phyloP scores from a whole-genome alignment of 2,888 invertebrate genomes.

The Belgica antarctica region DNA sequence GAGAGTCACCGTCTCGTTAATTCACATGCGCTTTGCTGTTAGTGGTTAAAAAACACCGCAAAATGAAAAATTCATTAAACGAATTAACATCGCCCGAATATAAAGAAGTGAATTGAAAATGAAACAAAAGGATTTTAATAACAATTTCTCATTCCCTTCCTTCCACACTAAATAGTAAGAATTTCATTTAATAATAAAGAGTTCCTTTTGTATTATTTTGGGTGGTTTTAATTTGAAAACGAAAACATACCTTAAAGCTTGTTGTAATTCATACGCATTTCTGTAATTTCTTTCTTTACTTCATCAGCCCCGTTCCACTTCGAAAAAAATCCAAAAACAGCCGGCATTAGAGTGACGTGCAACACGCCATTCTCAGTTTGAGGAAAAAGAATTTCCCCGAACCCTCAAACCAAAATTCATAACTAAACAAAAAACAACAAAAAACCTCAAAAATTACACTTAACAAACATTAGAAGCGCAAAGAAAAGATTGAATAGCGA shows the following conservation, averaged over 20 bases:
- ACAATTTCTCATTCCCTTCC: not conserved
- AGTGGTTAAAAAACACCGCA: too few relatives aligned
- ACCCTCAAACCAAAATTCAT: constrained; percentile 2
- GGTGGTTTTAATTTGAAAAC: constrained; percentile 12
- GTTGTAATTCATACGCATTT: constrained; percentile 22
- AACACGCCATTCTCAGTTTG: constrained; percentile 38
- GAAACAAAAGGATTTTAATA: not conserved
- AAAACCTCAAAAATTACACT: not conserved
- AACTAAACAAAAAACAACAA: too few relatives aligned
- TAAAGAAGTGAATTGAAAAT: not conserved
- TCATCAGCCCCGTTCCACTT: not conserved
- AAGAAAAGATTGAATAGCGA: constrained; percentile 10
- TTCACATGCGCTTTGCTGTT: too few relatives aligned
- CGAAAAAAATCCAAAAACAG: not conserved
- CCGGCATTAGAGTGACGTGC: constrained; percentile 37
- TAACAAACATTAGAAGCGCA: not conserved
- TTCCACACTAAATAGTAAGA: not conserved
- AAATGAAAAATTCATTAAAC: too few relatives aligned
- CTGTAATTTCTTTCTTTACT: not conserved
- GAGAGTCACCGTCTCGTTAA: too few relatives aligned
- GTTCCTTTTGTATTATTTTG: not conserved
- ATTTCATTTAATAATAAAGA: constrained; percentile 21
- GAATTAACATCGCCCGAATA: not conserved
- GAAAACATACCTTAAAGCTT: constrained; percentile 23
- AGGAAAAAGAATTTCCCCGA: not conserved